Evolutionary conservation across 2,888 invertebrate species (phyloP), one percentile per base, ranked within the genome.

Genomic region (Latrodectus hesperus): DNA sequence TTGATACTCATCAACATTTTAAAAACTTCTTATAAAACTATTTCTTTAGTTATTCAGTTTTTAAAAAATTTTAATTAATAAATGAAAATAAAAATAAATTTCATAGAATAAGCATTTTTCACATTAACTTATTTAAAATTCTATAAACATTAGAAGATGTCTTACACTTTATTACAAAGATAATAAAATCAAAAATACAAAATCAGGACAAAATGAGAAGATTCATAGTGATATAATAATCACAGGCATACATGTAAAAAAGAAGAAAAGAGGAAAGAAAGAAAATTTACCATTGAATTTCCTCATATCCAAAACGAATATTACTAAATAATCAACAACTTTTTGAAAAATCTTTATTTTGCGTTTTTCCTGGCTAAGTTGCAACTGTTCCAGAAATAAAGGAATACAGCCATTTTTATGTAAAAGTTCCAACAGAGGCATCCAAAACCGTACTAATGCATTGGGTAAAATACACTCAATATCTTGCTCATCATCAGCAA

Each of bases 341-440:
- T 68, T 78, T 64, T 84, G 78, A 38, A 26, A 67, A 38, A 84
- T 49, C 5, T 9, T 14, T 71, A 26, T 68, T 16, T 12, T 9
- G 38, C 38, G 51, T 0, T 75, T 38, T 53, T 72, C 68, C 16
- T 77, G 78, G 16, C 38, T 65, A 8, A 78, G 16, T 52, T 78
- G 38, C 14, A 84, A 67, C 10, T 9, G 53, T 22, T 78, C 84
- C 9, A 78, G 11, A 67, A 84, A 84, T 11, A 17, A 11, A 3
- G 53, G 53, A 53, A 77, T 78, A 17, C 55, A 60, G 6, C 78
- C 67, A n/a, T 26, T 22, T 4, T n/a, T 10, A 55, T 78, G 73
- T 14, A 80, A 17, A 17, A 65, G 22, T 9, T 14, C n/a, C 9
- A 86, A n/a, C 22, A 86, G n/a, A 9, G 70, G 64, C 5, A 38